phyloP scores from a whole-genome alignment of 2,113 vertebrate species.

The Pseudolaguvia tuberculata region DNA sequence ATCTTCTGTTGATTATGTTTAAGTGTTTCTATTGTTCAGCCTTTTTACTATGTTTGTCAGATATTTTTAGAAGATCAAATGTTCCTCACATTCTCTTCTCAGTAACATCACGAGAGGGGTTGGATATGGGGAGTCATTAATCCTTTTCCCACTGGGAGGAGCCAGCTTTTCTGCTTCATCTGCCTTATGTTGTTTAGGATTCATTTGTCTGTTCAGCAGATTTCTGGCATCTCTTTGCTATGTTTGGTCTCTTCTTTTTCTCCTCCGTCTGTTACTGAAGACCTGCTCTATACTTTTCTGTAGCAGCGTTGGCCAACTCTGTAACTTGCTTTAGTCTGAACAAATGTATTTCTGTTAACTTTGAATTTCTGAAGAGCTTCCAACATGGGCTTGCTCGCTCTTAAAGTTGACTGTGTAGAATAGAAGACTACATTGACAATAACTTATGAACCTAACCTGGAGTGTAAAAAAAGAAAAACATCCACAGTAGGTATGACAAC shows the following conservation, averaged over 20 bases:
- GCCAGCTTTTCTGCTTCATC: background rate
- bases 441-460: background rate
- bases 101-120: background rate
- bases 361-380: background rate
- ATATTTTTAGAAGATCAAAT: background rate
- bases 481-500: background rate
- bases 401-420: background rate
- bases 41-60: background rate
- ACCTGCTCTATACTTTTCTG: constrained; percentile 5
- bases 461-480: background rate
- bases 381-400: background rate
- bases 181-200: background rate
- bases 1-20: too few relatives aligned
- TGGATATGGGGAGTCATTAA: background rate
- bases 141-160: background rate
- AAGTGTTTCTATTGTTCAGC: too few relatives aligned
- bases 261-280: background rate
- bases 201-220: constrained; percentile 11
- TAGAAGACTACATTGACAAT: background rate
- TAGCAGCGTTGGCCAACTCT: background rate
- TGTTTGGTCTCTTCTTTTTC: constrained; percentile 11
- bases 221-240: constrained; percentile 4
- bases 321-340: constrained; percentile 6
- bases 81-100: background rate
- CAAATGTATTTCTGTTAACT: constrained; percentile 22